Conservation (phyloP, 1,140 invertebrate species). For the Papilio xuthus region DNA sequence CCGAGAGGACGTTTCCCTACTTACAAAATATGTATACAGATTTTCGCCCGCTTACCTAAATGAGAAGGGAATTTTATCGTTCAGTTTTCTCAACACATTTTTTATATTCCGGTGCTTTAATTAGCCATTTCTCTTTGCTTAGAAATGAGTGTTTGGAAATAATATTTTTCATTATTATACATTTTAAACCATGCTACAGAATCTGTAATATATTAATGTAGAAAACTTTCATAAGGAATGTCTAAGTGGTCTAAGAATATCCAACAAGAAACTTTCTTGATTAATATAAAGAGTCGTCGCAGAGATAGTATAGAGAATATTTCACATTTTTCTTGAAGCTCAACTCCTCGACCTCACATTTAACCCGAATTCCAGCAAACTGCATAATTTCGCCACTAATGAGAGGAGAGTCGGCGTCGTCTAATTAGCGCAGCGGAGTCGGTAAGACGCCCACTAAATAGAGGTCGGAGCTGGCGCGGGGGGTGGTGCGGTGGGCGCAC, state of each 20-base stretch:
- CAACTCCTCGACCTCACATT: constrained; percentile 74
- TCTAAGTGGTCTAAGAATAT: constrained; percentile 14
- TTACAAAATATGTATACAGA: constrained; percentile 68
- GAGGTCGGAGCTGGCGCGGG: constrained; percentile 55
- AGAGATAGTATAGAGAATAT: constrained; percentile 54
- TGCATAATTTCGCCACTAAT: constrained; percentile 81
- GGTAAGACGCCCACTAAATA: constrained; percentile 78
- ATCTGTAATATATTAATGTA: not conserved
- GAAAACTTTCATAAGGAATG: not conserved
- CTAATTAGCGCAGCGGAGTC: constrained; percentile 76
- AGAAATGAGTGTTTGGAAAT: not conserved
- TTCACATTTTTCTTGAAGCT: constrained; percentile 64
- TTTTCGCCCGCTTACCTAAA: constrained; percentile 72
- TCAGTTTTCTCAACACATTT: constrained; percentile 64
- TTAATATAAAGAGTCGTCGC: constrained; percentile 26
- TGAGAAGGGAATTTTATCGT: constrained; percentile 66
- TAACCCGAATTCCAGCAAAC: constrained; percentile 79
- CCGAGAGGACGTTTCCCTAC: constrained; percentile 68
- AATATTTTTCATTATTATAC: not conserved
- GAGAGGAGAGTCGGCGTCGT: constrained; percentile 77
- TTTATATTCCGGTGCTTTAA: constrained; percentile 56
- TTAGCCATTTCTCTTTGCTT: constrained; percentile 58
- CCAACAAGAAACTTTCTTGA: constrained; percentile 45
- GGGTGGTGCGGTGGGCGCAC: constrained; percentile 39
- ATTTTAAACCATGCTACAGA: not conserved